Conservation (phyloP, 2,113 vertebrate species). For the Leucoraja erinaceus region DNA sequence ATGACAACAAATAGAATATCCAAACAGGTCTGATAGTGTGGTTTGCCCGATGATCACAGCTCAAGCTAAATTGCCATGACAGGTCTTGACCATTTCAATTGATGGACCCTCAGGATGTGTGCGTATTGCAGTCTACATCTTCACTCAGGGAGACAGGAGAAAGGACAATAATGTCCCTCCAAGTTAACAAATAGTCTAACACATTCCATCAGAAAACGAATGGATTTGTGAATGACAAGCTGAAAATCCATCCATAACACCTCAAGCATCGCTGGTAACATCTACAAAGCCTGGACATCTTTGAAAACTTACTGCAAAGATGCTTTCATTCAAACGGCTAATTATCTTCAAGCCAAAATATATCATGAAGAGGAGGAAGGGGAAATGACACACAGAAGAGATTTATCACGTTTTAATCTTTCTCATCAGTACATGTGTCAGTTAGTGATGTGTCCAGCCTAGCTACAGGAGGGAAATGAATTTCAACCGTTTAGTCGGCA, state of each 20-base stretch:
- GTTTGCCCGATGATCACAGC: neutral
- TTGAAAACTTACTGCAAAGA: neutral
- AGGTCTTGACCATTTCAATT: neutral
- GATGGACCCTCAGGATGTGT: neutral
- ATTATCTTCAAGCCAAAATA: neutral
- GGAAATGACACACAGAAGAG: neutral
- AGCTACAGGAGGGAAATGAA: neutral
- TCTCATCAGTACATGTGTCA: neutral
- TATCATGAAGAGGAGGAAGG: neutral
- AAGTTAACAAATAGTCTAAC: neutral
- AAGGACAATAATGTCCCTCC: neutral
- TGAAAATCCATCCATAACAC: neutral
- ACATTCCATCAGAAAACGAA: neutral
- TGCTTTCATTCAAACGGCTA: neutral
- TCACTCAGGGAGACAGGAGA: neutral
- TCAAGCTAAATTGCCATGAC: neutral
- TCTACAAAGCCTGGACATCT: neutral
- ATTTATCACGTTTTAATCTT: neutral
- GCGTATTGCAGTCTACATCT: neutral
- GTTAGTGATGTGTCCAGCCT: neutral
- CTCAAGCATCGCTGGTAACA: conserved; percentile 21
- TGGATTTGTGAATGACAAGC: neutral
- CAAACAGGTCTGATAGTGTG: neutral
- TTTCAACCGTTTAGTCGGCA: neutral
- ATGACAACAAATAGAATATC: neutral